Percentiles rank a stretch among this genome's conserved stretches.
Evolutionary conservation across 2,888 invertebrate species (phyloP).

Genomic region (Electrophaes corylata): DNA sequence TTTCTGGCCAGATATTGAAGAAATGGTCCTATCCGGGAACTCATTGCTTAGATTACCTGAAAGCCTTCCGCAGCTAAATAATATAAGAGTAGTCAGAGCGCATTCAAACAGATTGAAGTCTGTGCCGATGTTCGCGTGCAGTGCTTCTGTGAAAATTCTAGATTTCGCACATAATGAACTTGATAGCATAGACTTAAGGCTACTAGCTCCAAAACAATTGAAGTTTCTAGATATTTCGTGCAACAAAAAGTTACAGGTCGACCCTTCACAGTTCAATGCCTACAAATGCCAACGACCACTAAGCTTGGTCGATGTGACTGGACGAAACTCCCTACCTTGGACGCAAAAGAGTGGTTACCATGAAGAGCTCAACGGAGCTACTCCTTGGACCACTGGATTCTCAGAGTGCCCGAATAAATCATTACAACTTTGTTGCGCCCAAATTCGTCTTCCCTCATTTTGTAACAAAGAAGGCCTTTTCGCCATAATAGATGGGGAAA

Average conservation of each 20-base stretch:
- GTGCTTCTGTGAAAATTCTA: constrained; percentile 89
- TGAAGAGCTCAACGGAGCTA: constrained; percentile 81
- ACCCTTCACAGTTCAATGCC: constrained; percentile 91
- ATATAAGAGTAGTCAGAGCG: constrained; percentile 89
- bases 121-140: constrained; percentile 90
- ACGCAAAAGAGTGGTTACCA: constrained; percentile 78
- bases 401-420: constrained; percentile 92
- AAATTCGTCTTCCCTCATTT: constrained; percentile 90
- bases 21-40: constrained; percentile 92
- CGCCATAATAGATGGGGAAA: constrained; percentile 92
- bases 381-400: constrained; percentile 93
- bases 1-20: constrained; percentile 92
- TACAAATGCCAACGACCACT: constrained; percentile 92
- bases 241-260: constrained; percentile 91
- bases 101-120: constrained; percentile 92
- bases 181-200: constrained; percentile 90
- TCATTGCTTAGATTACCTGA: constrained; percentile 90
- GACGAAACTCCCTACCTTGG: constrained; percentile 89
- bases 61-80: constrained; percentile 88
- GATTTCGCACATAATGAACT: constrained; percentile 94
- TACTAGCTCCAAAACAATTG: constrained; percentile 91
- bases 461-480: constrained; percentile 92
- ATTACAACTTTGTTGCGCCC: constrained; percentile 90
- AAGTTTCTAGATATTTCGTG: constrained; percentile 94
- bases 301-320: constrained; percentile 93